These are phyloP conservation scores for Frankliniella fusca DNA, from an alignment of 2,888 invertebrate species.

Conservation along the genomic window DNA sequence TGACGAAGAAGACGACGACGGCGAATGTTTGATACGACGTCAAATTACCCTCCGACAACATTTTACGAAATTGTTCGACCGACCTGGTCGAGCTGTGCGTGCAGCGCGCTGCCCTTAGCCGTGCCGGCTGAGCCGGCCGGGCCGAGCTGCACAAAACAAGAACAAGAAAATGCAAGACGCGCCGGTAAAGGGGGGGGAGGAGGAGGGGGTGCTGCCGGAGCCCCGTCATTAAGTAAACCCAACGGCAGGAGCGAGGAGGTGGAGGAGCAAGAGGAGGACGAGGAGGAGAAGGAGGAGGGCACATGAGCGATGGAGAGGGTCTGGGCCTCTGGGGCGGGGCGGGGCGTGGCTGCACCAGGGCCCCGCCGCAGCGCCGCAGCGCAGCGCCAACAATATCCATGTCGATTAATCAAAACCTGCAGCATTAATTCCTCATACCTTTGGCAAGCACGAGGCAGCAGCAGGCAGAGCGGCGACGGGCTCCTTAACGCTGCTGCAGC, in stretches of 20 bases:
- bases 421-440: constrained; percentile 18
- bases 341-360: not conserved
- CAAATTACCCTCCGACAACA: constrained; percentile 10
- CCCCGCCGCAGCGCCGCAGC: not conserved
- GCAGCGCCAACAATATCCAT: not conserved
- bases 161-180: no score
- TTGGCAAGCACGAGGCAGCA: not conserved
- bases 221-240: constrained; percentile 14
- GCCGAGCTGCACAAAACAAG: no score
- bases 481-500: not conserved
- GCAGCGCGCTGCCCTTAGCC: not conserved
- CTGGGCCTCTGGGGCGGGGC: not conserved
- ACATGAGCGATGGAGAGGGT: not conserved
- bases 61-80: not conserved
- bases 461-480: not conserved
- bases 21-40: not conserved
- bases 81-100: not conserved
- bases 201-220: not conserved
- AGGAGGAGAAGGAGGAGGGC: not conserved
- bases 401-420: constrained; percentile 14
- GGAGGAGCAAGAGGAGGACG: not conserved
- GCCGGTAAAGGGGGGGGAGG: not conserved
- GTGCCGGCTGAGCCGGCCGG: no score
- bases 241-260: not conserved
- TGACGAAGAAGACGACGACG: not conserved